Base-by-base conservation (phyloP, 2,888 invertebrate species). In the Xylota sylvarum region DNA sequence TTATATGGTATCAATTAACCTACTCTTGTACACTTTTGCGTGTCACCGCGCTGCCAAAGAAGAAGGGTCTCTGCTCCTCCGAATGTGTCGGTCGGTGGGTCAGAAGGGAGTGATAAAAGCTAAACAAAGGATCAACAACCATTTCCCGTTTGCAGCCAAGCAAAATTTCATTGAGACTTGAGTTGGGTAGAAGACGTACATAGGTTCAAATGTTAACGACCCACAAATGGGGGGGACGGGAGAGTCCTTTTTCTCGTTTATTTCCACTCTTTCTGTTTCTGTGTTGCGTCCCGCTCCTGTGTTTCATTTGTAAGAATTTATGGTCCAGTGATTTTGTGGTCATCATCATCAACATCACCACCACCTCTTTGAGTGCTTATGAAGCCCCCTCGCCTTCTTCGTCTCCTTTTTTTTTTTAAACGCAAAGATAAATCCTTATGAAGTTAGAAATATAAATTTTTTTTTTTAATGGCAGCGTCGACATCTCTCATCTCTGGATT, bases 151-250 rank as follows among this genome's bases (percentile, higher is more conserved):
- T 19, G 27, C 43, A 55, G 27, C 43, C 10, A 62, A 52, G 58
- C 6, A 43, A 56, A 19, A 32, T 19, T 14, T 27, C 72, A 30
- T 7, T 52, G 9, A 17, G 10, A 30, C 17, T 55, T 27, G 6
- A 3, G 23, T 19, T 4, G n/a, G 10, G 12, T 2, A 14, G 55
- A 46, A 17, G 19, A 46, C 52, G n/a, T 32, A 12, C 60, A 4
- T 67, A 64, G 74, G 80, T 85, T 85, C 84, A 85, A 80, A 85
- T 80, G 84, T 65, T 80, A 80, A 85, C 84, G 84, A 80, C 80
- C 76, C 64, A 70, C 69, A 74, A 80, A 76, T 58, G 46, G 30
- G 10, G 3, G 32, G 43, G 19, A n/a, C n/a, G n/a, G 12, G 48
- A 4, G 9, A 30, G 43, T 46, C 17, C 23, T 55, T 70, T 23